Evolutionary conservation across 1,140 invertebrate genomes (phyloP), one percentile per base, ranked within the genome.

Genomic region (Brachystomella parvula): DNA sequence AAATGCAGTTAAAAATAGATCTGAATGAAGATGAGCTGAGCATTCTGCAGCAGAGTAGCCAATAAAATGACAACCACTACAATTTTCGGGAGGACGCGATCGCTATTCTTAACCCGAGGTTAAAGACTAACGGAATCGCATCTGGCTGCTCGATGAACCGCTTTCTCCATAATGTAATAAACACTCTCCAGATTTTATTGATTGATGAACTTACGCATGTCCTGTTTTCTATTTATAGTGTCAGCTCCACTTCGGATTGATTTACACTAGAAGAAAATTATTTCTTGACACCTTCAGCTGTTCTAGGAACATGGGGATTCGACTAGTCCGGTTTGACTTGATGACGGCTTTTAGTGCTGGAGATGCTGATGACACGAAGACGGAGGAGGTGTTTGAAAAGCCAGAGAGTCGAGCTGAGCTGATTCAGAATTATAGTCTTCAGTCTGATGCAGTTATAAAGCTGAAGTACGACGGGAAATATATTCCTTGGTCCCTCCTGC

Each of bases 401-500:
- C 66, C 66, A 2, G 35, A 28, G 28, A 49, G 44, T 39, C 49
- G 63, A 19, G 49, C 53, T 17, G 60, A 61, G 2, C 30, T 71
- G 19, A 63, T 68, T 30, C 28, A 47, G 2, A 49, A 28, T 31
- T 62, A 35, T 30, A 32, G 63, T 15, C 44, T 73, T 26, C 69
- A 68, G 17, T 28, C 2, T 1, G 71, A 73, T 64, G 70, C 68
- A 2, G 63, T 71, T 9, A 56, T 71, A 12, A 73, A 71, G 56
- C 28, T 73, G 2, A 58, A 61, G 21, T 65, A 65, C 39, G 47
- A 70, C 19, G 71, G 69, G 12, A 68, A 67, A 29, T 30, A 66
- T 2, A 71, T 73, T 29, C 69, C 71, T 15, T 73, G 69, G 69
- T 69, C 64, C 0, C 33, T 70, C 21, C 29, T 70, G 19, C 21